A percentile compares a stretch with the other conserved stretches of the same genome.
Evolutionary conservation across 1,140 invertebrate genomes (phyloP).

Genomic region (Choristoneura fumiferana): DNA sequence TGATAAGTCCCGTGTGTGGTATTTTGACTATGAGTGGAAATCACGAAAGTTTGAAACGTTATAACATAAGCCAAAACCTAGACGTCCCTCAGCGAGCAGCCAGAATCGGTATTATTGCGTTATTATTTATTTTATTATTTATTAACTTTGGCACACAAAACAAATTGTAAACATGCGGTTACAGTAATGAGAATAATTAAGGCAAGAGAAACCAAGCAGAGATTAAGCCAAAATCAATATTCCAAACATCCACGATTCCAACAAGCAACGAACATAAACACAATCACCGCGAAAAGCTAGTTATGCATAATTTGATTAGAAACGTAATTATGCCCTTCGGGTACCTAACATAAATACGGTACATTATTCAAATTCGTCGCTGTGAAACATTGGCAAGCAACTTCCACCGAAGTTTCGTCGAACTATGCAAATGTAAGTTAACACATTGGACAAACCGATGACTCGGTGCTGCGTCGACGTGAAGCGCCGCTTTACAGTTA

Average conservation of each 20-base stretch:
- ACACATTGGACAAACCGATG: constrained; percentile 57
- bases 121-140: too few species aligned
- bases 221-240: background rate
- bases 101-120: too few species aligned
- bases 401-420: constrained; percentile 53
- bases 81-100: too few species aligned
- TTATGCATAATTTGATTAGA: constrained; percentile 18
- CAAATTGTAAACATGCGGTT: too few species aligned
- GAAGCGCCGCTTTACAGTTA: background rate
- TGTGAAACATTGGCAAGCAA: constrained; percentile 54
- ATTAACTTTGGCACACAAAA: too few species aligned
- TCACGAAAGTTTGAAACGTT: too few species aligned
- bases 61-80: too few species aligned
- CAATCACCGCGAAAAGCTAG: constrained; percentile 10
- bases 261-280: constrained; percentile 5
- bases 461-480: constrained; percentile 25
- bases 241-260: background rate
- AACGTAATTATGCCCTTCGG: constrained; percentile 14
- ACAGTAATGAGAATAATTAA: too few species aligned
- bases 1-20: too few species aligned
- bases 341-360: constrained; percentile 15
- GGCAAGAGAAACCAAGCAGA: too few species aligned
- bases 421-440: constrained; percentile 72
- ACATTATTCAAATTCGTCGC: constrained; percentile 19
- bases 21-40: too few species aligned